Evolutionary conservation across 2,797 vertebrate genomes (phyloP), one percentile per base, ranked within the genome.

Genomic region (Neopelma chrysocephalum): DNA sequence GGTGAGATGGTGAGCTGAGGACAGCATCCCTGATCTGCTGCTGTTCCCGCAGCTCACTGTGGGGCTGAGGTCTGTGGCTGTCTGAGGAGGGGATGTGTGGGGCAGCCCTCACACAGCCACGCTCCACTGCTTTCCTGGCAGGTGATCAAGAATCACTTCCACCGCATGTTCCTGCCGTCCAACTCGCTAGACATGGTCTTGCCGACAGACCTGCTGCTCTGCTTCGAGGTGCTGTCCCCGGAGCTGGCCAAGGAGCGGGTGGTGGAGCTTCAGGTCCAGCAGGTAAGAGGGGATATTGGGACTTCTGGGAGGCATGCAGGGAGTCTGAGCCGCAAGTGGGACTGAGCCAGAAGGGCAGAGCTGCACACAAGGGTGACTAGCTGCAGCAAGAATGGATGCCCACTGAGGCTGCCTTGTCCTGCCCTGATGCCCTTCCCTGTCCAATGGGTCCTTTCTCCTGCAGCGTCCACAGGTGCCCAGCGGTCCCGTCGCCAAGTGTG

Each of bases 381-480:
- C 42, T 75, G 38, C 43, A 70, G 82, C 0, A 2, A 81, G 29
- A 45, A 18, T 0, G 0, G 11, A 21, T 72, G 64, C 31, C 22
- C 9, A 18, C 42, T 0, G 0, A 58, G 43, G 70, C 71, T 43
- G n/a, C 84, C 48, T 68, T 70, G 34, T 62, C 80, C 54, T 83
- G 65, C 79, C 54, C 3, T 8, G 11, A 17, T 89, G n/a, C 40
- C 38, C 8, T 88, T 87, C 82, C 42, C 16, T 82, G 45, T 70
- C 77, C 61, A 58, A 45, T 3, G 43, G 12, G 11, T 84, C 29
- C 6, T 93, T 79, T 84, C 66, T 85, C 69, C 72, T 66, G 51
- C 97, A 99, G 99, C 99, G 99, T 96, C 98, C 99, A 1, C 99
- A 99, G 97, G 98, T 99, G 70, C 99, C 99, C 48, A 99, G 98